Base-by-base conservation (phyloP, 2,797 vertebrate genomes). In the Adelosebastes latens region DNA sequence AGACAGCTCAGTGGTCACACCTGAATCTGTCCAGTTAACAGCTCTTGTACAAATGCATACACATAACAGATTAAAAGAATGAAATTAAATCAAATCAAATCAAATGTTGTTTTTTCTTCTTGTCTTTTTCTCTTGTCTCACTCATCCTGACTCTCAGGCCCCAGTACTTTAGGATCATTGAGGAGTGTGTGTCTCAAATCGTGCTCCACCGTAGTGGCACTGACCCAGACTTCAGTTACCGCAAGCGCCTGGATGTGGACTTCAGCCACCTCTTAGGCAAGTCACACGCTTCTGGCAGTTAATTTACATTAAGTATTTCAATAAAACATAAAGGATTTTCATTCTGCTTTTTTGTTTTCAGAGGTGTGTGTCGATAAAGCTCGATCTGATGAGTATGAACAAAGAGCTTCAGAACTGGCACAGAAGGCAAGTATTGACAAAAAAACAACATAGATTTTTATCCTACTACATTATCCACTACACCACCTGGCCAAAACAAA, bases 131-230 rank as follows among this genome's bases (percentile, higher is more conserved):
- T 82, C 8, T 70, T 72, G n/a, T 83, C 60, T 60, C 20, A 24
- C 68, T 63, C n/a, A 13, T 72, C 7, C 66, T 63, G 0, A 93
- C 13, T 83, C 49, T 85, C 91, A 99, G 99, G 92, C 96, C 97
- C 29, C 97, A 99, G 79, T 99, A 99, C 94, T 99, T 99, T 94
- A 99, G 97, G 92, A 95, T 99, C 94, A 97, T 99, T 84, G 98
- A 99, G 62, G 98, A 99, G 65, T 99, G 98, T 73, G 94, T 99
- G 34, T 98, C 98, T 87, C 99, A 99, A 93, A 97, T 99, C 82
- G 97, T 99, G 60, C 94, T 99, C 49, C 99, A 99, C 90, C 97
- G 97, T 91, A 97, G 94, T 82, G 99, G 98, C 83, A 96, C 95
- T 31, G 99, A 99, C 83, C 99, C 98, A 52, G 99, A 99, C 93